These are phyloP conservation scores for Callocephalon fimbriatum DNA, from an alignment of 2,113 vertebrate species.

Conservation along the genomic window DNA sequence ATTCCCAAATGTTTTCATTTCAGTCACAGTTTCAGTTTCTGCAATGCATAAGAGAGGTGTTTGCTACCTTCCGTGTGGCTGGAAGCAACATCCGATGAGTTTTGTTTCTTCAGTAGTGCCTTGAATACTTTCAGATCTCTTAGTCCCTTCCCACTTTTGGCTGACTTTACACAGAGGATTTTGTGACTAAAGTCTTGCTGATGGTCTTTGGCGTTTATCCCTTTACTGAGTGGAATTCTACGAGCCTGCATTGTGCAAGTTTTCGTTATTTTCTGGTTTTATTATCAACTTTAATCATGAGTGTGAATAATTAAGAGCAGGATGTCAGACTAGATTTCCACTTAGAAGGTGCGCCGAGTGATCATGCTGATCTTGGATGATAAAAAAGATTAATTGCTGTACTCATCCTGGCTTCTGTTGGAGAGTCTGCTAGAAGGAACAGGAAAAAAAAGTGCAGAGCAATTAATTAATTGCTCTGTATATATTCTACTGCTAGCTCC, in stretches of 20 bases:
- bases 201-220: not conserved
- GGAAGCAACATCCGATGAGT: not conserved
- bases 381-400: slow-evolving; percentile 37
- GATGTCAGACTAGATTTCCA: slow-evolving; percentile 11
- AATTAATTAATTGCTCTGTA: not conserved
- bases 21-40: not conserved
- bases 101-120: not conserved
- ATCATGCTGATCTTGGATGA: not conserved
- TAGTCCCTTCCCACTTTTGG: not conserved
- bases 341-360: not conserved
- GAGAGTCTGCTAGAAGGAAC: not conserved
- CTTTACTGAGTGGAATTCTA: not conserved
- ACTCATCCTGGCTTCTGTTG: not conserved
- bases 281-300: not conserved
- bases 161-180: not conserved
- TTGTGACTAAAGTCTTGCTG: not conserved
- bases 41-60: not conserved
- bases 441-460: not conserved
- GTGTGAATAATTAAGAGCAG: not conserved
- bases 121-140: not conserved
- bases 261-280: not conserved
- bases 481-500: not conserved
- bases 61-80: not conserved
- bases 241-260: not conserved
- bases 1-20: not conserved